Evolutionary conservation across 1,140 invertebrate genomes (phyloP).

Genomic region (Phortica variegata): DNA sequence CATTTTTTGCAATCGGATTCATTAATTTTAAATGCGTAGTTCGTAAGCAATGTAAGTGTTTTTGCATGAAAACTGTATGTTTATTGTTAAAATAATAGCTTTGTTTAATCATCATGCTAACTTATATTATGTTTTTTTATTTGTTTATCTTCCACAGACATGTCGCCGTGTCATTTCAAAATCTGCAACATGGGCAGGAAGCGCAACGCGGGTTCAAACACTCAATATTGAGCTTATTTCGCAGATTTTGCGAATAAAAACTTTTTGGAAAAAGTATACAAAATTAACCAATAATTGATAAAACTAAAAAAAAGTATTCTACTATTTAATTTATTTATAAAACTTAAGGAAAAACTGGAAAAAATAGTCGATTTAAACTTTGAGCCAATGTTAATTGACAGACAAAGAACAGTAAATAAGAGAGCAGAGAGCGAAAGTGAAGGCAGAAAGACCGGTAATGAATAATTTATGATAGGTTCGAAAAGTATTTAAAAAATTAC

Average conservation of each 20-base stretch:
- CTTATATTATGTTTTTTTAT: neutral
- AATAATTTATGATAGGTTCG: too few species aligned
- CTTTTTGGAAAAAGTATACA: too few species aligned
- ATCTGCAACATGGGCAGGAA: constrained; percentile 55
- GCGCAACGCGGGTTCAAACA: constrained; percentile 29
- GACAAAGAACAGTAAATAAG: too few species aligned
- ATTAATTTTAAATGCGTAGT: constrained; percentile 26
- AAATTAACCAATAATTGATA: neutral
- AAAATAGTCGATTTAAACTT: too few species aligned
- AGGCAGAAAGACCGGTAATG: too few species aligned
- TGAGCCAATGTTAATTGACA: too few species aligned
- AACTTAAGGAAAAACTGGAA: too few species aligned
- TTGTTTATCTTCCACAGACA: constrained; percentile 34
- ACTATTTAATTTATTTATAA: too few species aligned
- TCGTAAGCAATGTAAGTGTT: constrained; percentile 53
- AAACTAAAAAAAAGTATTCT: neutral
- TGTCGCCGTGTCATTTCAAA: constrained; percentile 52
- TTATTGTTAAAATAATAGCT: neutral
- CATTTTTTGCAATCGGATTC: constrained; percentile 19
- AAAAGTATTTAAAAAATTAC: too few species aligned
- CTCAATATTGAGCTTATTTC: neutral
- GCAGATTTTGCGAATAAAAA: too few species aligned
- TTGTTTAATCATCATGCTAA: neutral
- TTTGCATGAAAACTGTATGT: constrained; percentile 24
- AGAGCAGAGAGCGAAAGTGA: too few species aligned